Conservation (phyloP, 2,797 vertebrate species). For the Spea hammondii region DNA sequence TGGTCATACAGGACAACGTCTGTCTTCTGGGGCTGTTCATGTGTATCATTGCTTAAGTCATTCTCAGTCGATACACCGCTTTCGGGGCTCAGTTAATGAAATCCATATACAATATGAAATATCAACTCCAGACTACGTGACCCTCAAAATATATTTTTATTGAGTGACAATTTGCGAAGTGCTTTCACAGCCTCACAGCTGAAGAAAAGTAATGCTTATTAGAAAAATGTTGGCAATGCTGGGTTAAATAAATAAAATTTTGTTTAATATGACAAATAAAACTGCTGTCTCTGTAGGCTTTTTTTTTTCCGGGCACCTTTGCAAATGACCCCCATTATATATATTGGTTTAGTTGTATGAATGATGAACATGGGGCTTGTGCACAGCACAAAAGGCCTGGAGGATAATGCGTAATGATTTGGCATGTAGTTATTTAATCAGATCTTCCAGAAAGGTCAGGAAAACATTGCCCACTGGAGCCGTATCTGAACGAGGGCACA, state of each 20-base stretch:
- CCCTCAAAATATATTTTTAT: too few species aligned
- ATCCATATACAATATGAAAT: too few species aligned
- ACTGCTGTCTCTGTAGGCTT: neutral
- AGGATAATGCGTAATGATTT: slow-evolving; percentile 39
- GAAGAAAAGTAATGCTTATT: too few species aligned
- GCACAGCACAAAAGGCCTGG: slow-evolving; percentile 19
- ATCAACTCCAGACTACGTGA: too few species aligned
- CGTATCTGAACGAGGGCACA: slow-evolving; percentile 9
- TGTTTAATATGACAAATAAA: neutral
- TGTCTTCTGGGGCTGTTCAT: too few species aligned
- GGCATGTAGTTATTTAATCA: slow-evolving; percentile 44
- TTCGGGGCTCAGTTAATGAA: too few species aligned
- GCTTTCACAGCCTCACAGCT: too few species aligned
- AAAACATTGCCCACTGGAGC: slow-evolving; percentile 43
- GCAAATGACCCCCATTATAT: slow-evolving; percentile 2
- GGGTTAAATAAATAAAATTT: neutral
- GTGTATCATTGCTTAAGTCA: too few species aligned
- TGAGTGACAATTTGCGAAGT: too few species aligned
- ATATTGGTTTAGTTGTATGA: slow-evolving; percentile 14
- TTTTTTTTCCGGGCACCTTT: neutral
- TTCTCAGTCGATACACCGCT: too few species aligned
- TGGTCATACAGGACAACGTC: neutral
- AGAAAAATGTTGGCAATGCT: too few species aligned
- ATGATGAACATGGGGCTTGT: slow-evolving; percentile 13
- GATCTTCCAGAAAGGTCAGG: slow-evolving; percentile 47